Evolutionary conservation across 2,888 invertebrate genomes (phyloP).

Genomic region (Drosophila tripunctata): DNA sequence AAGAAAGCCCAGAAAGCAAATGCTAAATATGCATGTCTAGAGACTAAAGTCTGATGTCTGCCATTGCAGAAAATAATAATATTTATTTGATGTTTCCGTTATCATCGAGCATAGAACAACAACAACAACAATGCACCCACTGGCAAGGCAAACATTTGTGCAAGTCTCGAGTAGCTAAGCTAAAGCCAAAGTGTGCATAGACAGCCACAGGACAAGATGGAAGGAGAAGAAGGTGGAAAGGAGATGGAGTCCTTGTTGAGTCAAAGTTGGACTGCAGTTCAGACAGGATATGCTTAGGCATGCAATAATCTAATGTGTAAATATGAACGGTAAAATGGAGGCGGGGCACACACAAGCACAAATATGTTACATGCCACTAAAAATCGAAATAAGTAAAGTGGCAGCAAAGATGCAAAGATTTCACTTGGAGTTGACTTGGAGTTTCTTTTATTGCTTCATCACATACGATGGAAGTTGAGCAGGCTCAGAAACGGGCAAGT

Average conservation of each 20-base stretch:
- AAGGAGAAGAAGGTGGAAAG: not conserved
- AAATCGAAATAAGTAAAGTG: slow-evolving; percentile 55
- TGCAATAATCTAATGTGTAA: slow-evolving; percentile 80
- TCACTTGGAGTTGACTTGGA: slow-evolving; percentile 35
- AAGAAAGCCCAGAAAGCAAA: slow-evolving; percentile 28
- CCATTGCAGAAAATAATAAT: slow-evolving; percentile 65
- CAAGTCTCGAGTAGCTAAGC: slow-evolving; percentile 58
- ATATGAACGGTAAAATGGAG: slow-evolving; percentile 67
- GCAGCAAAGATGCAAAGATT: slow-evolving; percentile 29
- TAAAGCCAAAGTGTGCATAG: slow-evolving; percentile 54
- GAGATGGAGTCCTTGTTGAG: not conserved
- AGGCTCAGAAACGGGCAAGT: slow-evolving; percentile 19
- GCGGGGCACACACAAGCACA: slow-evolving; percentile 28
- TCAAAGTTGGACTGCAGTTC: slow-evolving; percentile 30
- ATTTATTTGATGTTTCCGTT: slow-evolving; percentile 76
- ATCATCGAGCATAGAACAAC: slow-evolving; percentile 32
- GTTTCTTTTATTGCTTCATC: slow-evolving; percentile 58
- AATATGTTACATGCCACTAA: slow-evolving; percentile 70
- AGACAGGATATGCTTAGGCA: slow-evolving; percentile 69
- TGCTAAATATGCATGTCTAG: slow-evolving; percentile 19
- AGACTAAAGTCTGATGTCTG: slow-evolving; percentile 18
- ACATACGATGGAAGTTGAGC: slow-evolving; percentile 5
- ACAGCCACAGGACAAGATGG: not conserved
- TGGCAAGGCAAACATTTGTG: slow-evolving; percentile 46
- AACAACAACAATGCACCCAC: slow-evolving; percentile 15